phyloP scores from a whole-genome alignment of 2,797 vertebrate genomes.

The Aphelocoma californica region DNA sequence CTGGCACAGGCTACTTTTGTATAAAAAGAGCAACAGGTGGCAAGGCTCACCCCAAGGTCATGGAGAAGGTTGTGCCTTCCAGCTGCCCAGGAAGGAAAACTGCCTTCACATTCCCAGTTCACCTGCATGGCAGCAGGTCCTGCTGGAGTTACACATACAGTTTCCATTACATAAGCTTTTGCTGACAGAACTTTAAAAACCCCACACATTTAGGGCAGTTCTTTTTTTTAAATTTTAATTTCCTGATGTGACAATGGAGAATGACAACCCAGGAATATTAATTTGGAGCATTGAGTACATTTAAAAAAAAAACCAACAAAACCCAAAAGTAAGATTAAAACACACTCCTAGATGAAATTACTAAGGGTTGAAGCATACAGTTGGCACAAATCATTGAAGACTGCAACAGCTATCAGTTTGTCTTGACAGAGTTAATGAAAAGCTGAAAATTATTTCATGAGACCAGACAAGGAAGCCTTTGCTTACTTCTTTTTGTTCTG shows the following conservation, averaged over 20 bases:
- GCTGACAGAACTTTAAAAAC: not conserved
- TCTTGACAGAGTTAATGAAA: not conserved
- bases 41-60: not conserved
- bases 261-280: not conserved
- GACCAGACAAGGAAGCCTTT: not conserved
- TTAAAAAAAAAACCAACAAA: not conserved
- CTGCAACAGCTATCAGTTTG: not conserved
- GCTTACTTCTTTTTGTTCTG: not conserved
- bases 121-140: not conserved
- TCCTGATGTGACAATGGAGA: not conserved
- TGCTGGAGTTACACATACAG: not conserved
- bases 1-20: not conserved
- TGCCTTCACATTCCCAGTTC: not conserved
- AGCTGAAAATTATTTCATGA: not conserved
- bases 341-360: not conserved
- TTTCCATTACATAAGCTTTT: not conserved
- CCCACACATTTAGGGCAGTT: not conserved
- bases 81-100: not conserved
- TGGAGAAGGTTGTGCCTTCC: not conserved
- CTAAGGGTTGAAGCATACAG: not conserved
- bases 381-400: not conserved
- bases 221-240: not conserved
- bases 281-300: not conserved
- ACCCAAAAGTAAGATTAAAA: not conserved
- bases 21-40: constrained; percentile 45